These are phyloP conservation scores for Uria aalge DNA, from an alignment of 2,113 vertebrate genomes.

Conservation along the genomic window DNA sequence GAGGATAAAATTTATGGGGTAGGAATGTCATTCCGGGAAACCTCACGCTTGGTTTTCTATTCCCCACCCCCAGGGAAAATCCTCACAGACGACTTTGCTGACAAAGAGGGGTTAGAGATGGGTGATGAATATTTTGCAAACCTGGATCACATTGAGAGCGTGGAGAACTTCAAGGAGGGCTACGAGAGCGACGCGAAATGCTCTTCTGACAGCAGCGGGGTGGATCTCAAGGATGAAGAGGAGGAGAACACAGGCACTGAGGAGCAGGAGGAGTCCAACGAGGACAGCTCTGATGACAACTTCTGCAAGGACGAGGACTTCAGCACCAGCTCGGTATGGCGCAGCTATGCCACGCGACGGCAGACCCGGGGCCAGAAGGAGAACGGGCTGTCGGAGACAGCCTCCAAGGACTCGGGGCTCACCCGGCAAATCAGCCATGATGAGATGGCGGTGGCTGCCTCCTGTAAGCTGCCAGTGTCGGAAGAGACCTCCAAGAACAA, in stretches of 20 bases:
- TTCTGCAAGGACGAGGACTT: slow-evolving; percentile 91
- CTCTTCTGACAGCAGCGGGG: slow-evolving; percentile 94
- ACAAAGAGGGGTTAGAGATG: slow-evolving; percentile 97
- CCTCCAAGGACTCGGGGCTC: slow-evolving; percentile 83
- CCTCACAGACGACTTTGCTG: slow-evolving; percentile 94
- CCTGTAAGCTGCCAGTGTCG: slow-evolving; percentile 81
- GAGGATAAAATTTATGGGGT: rapidly evolving
- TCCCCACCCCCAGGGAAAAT: slow-evolving; percentile 84
- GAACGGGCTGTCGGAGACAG: slow-evolving; percentile 69
- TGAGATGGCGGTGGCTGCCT: not conserved
- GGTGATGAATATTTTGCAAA: slow-evolving; percentile 97
- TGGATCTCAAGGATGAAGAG: slow-evolving; percentile 84
- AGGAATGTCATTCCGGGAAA: not conserved
- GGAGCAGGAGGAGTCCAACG: slow-evolving; percentile 89
- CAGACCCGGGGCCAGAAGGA: slow-evolving; percentile 92
- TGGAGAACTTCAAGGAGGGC: slow-evolving; percentile 98
- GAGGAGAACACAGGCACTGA: slow-evolving; percentile 86
- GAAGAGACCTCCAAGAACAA: slow-evolving; percentile 94
- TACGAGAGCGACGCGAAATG: slow-evolving; percentile 95
- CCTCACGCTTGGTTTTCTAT: rapidly evolving
- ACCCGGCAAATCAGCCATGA: slow-evolving; percentile 48
- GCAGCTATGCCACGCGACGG: slow-evolving; percentile 93
- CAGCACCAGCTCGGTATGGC: slow-evolving; percentile 88
- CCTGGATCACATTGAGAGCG: slow-evolving; percentile 96
- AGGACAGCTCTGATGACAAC: slow-evolving; percentile 94